Conservation (phyloP, 2,888 invertebrate genomes). For the Stenotaenia linearis region DNA sequence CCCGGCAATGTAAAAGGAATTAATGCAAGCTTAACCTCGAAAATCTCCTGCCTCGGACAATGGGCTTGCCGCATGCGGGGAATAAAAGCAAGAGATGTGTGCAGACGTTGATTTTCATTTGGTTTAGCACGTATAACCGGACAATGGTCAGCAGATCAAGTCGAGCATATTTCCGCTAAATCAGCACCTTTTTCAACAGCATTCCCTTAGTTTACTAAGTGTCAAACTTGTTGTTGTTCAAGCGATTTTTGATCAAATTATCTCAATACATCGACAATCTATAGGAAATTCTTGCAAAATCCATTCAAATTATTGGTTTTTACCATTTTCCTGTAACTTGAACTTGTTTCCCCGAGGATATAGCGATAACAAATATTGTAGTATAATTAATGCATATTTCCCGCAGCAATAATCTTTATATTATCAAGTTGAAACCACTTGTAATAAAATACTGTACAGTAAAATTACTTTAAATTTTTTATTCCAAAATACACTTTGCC, state of each 20-base stretch:
- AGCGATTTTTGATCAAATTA: neutral
- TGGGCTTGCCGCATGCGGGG: neutral
- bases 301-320: neutral
- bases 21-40: neutral
- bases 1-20: too few relatives aligned
- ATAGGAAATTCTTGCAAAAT: neutral
- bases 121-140: neutral
- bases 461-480: too few relatives aligned
- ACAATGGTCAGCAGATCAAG: conserved; percentile 8
- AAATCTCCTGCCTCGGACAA: neutral
- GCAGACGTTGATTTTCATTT: neutral
- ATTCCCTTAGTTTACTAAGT: neutral
- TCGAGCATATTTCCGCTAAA: neutral
- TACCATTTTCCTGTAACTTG: too few relatives aligned
- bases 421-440: too few relatives aligned
- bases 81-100: neutral
- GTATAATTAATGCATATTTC: too few relatives aligned
- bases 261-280: neutral
- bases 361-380: too few relatives aligned
- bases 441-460: too few relatives aligned
- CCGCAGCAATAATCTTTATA: too few relatives aligned
- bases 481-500: too few relatives aligned
- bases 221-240: neutral
- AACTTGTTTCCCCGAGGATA: too few relatives aligned
- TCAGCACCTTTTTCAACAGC: neutral